Evolutionary conservation across 2,888 invertebrate species (phyloP), one percentile per base, ranked within the genome.

Genomic region (Quadriops clusia): DNA sequence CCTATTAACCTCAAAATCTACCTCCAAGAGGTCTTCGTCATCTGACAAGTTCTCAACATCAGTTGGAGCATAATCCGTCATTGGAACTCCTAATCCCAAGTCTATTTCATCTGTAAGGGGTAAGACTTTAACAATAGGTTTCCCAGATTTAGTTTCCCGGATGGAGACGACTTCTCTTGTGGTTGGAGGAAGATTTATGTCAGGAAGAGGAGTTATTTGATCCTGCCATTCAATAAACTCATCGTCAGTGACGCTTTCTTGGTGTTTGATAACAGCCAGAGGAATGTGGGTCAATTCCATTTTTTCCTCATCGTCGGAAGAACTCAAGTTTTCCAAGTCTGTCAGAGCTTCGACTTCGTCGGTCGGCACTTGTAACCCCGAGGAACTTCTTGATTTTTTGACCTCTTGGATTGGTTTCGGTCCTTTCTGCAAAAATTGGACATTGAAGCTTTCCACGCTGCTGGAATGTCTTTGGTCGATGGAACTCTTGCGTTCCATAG

Each of bases 131-230:
- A 40, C 37, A 6, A 22, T 56, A 6, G 62, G 65, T 10, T 57
- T 55, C 2, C 65, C 65, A 34, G 45, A 47, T 30, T 54, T 49
- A 43, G 61, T 54, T 24, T 40, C 40, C 17, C 33, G 27, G 18
- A 40, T 43, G 61, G 60, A 44, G 16, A 65, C 47, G 21, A 70
- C 47, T 45, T 66, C 65, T 30, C 68, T 56, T 24, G 59, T 58
- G 7, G 64, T 53, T 13, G 54, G 45, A 5, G 69, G 68, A 24
- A 70, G 33, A 23, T 36, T 36, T 4, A 56, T 38, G 15, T 51
- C 16, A 11, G 32, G 32, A 13, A 35, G 40, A 11, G 36, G 30
- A 7, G 37, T 33, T 17, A 41, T 28, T 25, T 46, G 47, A 21
- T 46, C 47, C 9, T 43, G 41, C 3, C 38, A 33, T 14, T 51